Evolutionary conservation across 2,888 invertebrate species (phyloP).

Genomic region (Dromius quadrimaculatus): DNA sequence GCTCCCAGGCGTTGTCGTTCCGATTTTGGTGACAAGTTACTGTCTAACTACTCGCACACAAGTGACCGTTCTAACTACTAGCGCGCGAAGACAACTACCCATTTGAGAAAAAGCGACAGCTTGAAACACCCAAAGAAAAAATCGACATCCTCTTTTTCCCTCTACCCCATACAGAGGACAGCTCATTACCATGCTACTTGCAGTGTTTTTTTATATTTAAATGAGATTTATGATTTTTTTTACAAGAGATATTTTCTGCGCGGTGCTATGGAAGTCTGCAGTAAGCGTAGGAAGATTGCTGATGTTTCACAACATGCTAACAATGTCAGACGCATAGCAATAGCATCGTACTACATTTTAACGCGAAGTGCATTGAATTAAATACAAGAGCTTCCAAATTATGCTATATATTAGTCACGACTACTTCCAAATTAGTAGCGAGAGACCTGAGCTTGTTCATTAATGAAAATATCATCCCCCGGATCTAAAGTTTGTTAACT

Average conservation of each 20-base stretch:
- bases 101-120: too few relatives aligned
- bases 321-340: slow-evolving; percentile 66
- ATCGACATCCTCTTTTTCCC: slow-evolving; percentile 51
- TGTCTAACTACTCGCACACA: too few relatives aligned
- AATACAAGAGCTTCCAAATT: slow-evolving; percentile 57
- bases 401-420: slow-evolving; percentile 15
- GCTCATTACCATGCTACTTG: too few relatives aligned
- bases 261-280: slow-evolving; percentile 4
- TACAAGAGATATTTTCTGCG: slow-evolving; percentile 61
- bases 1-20: too few relatives aligned
- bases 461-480: too few relatives aligned
- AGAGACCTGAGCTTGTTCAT: too few relatives aligned
- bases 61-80: too few relatives aligned
- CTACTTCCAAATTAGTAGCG: too few relatives aligned
- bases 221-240: too few relatives aligned
- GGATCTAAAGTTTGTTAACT: too few relatives aligned
- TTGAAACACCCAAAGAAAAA: slow-evolving; percentile 49
- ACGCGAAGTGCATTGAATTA: slow-evolving; percentile 51
- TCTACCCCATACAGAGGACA: background rate
- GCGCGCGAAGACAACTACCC: too few relatives aligned
- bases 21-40: too few relatives aligned
- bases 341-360: slow-evolving; percentile 60
- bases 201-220: slow-evolving; percentile 53
- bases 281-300: slow-evolving; percentile 27
- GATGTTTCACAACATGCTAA: slow-evolving; percentile 68